These are phyloP conservation scores for Phrynocephalus versicolor DNA, from an alignment of 2,113 vertebrate genomes.

Conservation along the genomic window DNA sequence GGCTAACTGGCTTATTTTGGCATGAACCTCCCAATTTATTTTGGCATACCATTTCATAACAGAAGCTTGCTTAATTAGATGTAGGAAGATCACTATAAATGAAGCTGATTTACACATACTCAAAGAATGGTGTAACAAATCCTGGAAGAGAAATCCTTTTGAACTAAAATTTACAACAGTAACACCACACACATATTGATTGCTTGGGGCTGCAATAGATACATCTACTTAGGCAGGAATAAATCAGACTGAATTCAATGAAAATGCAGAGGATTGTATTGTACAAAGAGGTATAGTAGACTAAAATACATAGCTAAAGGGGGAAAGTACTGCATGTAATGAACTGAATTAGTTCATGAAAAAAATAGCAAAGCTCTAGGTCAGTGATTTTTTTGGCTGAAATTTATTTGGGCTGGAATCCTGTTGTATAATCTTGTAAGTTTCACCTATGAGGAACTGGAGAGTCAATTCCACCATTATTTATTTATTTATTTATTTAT, in stretches of 20 bases:
- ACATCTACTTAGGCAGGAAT: not conserved
- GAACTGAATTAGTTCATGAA: too few relatives aligned
- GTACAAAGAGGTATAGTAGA: not conserved
- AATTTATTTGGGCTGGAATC: too few relatives aligned
- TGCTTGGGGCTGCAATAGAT: not conserved
- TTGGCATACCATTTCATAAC: constrained; percentile 7
- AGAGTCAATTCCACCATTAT: too few relatives aligned
- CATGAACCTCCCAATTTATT: not conserved
- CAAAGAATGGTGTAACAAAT: not conserved
- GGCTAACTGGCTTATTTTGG: constrained; percentile 9
- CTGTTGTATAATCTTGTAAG: too few relatives aligned
- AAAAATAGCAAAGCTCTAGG: too few relatives aligned
- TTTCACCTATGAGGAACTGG: too few relatives aligned
- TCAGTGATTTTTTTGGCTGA: too few relatives aligned
- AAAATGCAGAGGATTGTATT: not conserved
- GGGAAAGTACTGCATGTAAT: too few relatives aligned
- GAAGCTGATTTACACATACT: not conserved
- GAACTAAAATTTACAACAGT: not conserved
- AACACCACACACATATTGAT: not conserved
- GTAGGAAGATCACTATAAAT: not conserved
- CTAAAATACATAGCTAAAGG: too few relatives aligned
- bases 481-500: too few relatives aligned
- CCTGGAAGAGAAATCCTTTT: not conserved
- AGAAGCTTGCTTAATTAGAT: constrained; percentile 8
- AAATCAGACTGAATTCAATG: not conserved